Base-by-base conservation (phyloP, 2,888 invertebrate species). In the Cylloceria caligata region DNA sequence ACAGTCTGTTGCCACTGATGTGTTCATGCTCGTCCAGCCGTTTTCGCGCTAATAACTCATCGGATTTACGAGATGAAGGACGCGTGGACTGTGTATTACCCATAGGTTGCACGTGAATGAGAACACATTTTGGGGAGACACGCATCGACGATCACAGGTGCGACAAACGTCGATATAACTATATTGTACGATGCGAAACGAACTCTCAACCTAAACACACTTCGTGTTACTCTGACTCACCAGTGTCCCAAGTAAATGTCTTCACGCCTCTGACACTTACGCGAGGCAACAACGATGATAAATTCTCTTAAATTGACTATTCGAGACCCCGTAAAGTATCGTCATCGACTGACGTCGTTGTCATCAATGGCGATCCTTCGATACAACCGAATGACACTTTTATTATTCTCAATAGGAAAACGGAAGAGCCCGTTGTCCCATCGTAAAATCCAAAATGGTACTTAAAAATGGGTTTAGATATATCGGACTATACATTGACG, bases 31-130 rank as follows among this genome's bases (percentile, higher is more conserved):
- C 72, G 30, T n/a, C 36, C 55, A 34, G 36, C 65, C 60, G 21
- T 81, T 72, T 76, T 72, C 85, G 86, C 80, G 84, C 83, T 88
- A 88, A 88, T 88, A 88, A 87, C 87, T 90, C 86, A 84, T 86
- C 83, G 85, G 87, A 83, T 89, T 90, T 87, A 88, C 84, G 85
- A 87, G 68, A 81, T 64, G 65, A 64, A 67, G 68, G 55, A 69
- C 72, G 77, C 36, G 60, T 67, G 64, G 68, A 71, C 78, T 65
- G 3, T 3, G 24, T 67, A 62, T 69, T 72, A 21, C 16, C 27
- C 27, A 11, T 24, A 16, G 21, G 16, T 34, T 34, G 16, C 24
- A 36, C 39, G 30, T 7, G 13, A 71, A 71, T 27, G 42, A 19
- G 36, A 27, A 27, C 19, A 45, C 27, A 1, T 85, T 87, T 87